Evolutionary conservation across 2,113 vertebrate species (phyloP).

Genomic region (Muscicapa adusta): DNA sequence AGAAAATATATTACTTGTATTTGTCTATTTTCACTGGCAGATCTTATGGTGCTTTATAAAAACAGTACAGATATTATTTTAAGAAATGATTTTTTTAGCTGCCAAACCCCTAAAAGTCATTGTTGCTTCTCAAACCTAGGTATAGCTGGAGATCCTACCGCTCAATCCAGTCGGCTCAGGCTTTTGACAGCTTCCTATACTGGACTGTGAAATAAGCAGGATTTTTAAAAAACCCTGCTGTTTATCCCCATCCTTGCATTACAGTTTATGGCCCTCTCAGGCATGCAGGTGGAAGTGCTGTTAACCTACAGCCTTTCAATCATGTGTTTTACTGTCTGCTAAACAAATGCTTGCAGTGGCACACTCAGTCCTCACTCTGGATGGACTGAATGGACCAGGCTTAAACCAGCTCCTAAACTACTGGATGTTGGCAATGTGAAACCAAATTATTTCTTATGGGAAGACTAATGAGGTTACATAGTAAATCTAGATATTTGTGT

Average conservation of each 20-base stretch:
- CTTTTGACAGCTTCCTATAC: not conserved
- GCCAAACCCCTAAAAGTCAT: not conserved
- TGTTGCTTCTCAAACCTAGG: not conserved
- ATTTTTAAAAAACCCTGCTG: not conserved
- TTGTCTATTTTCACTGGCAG: not conserved
- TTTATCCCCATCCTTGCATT: not conserved
- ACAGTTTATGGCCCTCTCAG: not conserved
- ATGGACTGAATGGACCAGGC: not conserved
- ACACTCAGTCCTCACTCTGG: not conserved
- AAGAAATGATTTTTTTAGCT: not conserved
- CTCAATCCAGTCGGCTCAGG: not conserved
- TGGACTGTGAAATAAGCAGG: not conserved
- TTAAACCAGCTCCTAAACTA: not conserved
- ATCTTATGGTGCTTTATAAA: not conserved
- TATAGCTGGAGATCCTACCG: not conserved
- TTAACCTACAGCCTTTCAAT: not conserved
- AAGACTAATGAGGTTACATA: not conserved
- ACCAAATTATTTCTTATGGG: not conserved
- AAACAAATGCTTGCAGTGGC: not conserved
- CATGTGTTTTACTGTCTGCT: not conserved
- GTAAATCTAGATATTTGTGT: not conserved
- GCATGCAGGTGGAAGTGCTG: not conserved
- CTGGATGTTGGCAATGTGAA: not conserved
- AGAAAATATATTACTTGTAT: not conserved
- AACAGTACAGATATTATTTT: not conserved